Conservation (phyloP, 2,113 vertebrate species). For the Paradoxurus hermaphroditus region DNA sequence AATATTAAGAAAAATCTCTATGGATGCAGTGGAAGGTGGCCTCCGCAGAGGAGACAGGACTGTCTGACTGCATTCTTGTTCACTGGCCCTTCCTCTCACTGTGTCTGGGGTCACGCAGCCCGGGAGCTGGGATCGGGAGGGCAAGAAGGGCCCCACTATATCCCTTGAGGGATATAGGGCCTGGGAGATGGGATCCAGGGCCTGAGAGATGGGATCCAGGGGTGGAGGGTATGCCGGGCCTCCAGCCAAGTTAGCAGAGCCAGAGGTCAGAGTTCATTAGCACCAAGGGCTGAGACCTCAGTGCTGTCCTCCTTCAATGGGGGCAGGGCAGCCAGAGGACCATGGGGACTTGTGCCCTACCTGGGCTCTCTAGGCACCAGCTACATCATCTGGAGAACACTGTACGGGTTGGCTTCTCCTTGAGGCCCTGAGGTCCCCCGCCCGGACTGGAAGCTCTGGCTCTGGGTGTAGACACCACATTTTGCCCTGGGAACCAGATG, state of each 20-base stretch:
- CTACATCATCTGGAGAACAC: slow-evolving; percentile 85
- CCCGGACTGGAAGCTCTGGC: neutral
- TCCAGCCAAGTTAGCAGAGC: neutral
- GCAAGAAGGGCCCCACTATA: neutral
- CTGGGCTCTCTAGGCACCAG: slow-evolving; percentile 83
- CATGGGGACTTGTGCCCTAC: slow-evolving; percentile 82
- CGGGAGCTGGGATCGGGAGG: neutral
- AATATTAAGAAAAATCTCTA: neutral
- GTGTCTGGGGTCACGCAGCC: neutral
- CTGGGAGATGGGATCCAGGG: neutral
- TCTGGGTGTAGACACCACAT: neutral
- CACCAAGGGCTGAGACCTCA: neutral
- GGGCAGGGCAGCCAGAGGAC: slow-evolving; percentile 83
- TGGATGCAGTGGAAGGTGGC: neutral
- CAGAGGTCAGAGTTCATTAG: neutral
- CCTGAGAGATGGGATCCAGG: neutral
- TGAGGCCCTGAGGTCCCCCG: neutral
- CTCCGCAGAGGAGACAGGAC: neutral
- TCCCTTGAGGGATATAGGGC: neutral
- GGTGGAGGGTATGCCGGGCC: neutral
- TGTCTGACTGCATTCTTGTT: neutral
- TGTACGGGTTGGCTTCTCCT: slow-evolving; percentile 77
- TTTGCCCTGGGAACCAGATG: neutral
- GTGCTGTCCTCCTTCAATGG: slow-evolving; percentile 33
- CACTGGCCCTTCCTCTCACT: neutral